phyloP scores from a whole-genome alignment of 1,140 invertebrate species.

The Bombus polaris region DNA sequence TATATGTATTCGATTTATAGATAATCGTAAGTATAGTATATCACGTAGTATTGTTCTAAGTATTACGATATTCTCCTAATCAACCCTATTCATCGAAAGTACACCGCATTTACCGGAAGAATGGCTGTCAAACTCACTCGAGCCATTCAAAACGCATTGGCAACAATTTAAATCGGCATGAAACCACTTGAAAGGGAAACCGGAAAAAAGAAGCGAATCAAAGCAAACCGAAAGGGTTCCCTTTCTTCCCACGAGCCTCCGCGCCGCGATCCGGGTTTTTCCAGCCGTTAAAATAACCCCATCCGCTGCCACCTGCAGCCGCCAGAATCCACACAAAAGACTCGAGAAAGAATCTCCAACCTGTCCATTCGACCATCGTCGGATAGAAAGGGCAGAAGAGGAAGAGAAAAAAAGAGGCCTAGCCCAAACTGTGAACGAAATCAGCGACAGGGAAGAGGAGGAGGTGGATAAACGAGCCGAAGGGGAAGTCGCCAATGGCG shows the following conservation, averaged over 20 bases:
- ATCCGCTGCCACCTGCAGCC: constrained; percentile 37
- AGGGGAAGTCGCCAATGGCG: constrained; percentile 9
- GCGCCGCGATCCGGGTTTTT: background rate
- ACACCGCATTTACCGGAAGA: too few relatives aligned
- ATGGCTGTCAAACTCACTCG: background rate
- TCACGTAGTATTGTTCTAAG: background rate
- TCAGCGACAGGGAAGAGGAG: background rate
- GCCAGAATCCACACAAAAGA: constrained; percentile 14
- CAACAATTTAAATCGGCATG: background rate
- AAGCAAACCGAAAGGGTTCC: constrained; percentile 10
- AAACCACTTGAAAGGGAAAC: background rate
- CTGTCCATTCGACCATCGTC: background rate
- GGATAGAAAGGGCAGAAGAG: background rate
- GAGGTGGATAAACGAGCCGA: constrained; percentile 21
- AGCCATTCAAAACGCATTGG: background rate
- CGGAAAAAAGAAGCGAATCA: background rate
- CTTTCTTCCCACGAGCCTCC: background rate
- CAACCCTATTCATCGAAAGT: background rate
- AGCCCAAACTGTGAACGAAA: constrained; percentile 2
- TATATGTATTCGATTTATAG: background rate
- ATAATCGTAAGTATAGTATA: background rate
- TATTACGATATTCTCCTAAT: background rate
- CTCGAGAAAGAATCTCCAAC: constrained; percentile 26
- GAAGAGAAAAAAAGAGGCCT: background rate
- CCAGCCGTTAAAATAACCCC: constrained; percentile 32